These are phyloP conservation scores for Adineta ricciae DNA, from an alignment of 2,888 invertebrate species.

Conservation along the genomic window DNA sequence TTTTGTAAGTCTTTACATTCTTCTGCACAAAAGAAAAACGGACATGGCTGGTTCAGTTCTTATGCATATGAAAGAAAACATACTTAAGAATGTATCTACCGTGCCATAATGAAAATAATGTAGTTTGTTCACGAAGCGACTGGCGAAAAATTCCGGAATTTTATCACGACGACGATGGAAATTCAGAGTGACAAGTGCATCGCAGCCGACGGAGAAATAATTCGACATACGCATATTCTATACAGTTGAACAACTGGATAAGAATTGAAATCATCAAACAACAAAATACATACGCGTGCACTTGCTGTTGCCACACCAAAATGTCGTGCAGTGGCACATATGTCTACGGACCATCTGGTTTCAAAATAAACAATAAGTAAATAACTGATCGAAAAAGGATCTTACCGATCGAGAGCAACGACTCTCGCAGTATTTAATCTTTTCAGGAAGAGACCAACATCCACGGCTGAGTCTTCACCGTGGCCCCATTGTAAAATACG, in stretches of 20 bases:
- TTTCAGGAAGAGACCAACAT: conserved; percentile 59
- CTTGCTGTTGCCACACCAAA: conserved; percentile 41
- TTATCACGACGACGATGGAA: conserved; percentile 80
- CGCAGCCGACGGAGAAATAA: conserved; percentile 46
- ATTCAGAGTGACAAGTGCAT: conserved; percentile 82
- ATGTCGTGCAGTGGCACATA: conserved; percentile 46
- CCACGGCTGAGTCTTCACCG: conserved; percentile 60
- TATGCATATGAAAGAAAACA: background rate
- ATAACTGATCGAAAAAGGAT: background rate
- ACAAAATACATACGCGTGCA: conserved; percentile 35
- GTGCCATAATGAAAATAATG: conserved; percentile 81
- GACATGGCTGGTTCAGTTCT: too few relatives aligned
- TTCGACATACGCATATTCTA: conserved; percentile 29
- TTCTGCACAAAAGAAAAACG: conserved; percentile 45
- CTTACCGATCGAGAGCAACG: conserved; percentile 46
- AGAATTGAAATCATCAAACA: too few relatives aligned
- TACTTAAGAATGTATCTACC: conserved; percentile 57
- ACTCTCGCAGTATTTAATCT: conserved; percentile 50
- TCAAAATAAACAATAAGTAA: background rate
- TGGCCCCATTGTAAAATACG: conserved; percentile 82
- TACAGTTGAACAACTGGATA: background rate
- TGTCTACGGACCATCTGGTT: conserved; percentile 53
- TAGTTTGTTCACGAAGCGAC: conserved; percentile 75
- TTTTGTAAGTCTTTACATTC: conserved; percentile 72
- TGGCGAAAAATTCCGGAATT: conserved; percentile 73